Evolutionary conservation across 2,888 invertebrate genomes (phyloP), one percentile per base, ranked within the genome.

Genomic region (Caenorhabditis uteleia): DNA sequence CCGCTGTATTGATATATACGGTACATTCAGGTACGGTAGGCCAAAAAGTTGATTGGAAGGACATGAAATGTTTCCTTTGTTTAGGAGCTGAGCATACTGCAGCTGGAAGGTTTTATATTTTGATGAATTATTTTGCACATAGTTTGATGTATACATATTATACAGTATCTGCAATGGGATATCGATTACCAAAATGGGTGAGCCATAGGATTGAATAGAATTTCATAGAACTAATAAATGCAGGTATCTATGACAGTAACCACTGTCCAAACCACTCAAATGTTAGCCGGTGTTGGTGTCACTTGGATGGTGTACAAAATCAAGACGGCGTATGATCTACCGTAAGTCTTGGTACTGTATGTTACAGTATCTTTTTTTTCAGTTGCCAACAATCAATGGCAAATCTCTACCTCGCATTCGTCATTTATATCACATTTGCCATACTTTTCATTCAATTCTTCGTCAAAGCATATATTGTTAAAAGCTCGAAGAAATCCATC

Each of bases 141-240:
- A 84, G 86, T 5, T 78, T 85, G 44, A 87, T 86, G 86, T 86
- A 86, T 77, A 78, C 84, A 0, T 86, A 86, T 75, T 87, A 86
- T 75, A 82, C 85, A 27, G 68, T 85, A n/a, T 68, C 83, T 34
- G 86, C 86, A 1, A 72, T 84, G 64, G 82, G 83, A 43, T 72
- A 84, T 64, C 62, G 77, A 23, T 40, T 72, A 21, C 94, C 95
- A 2, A 83, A 69, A 64, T 78, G 75, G 77, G 76, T 80, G 51
- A 27, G 56, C 18, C 18, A 14, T 36, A 8, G 23, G 25, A 12
- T 44, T 16, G 5, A 26, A 12, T 8, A 27, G 27, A 44, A 44
- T 12, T 26, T 26, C 3, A 44, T n/a, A 26, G 26, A 44, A 7
- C 8, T 26, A 23, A 44, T 26, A 26, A 27, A 20, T 36, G 23